These are phyloP conservation scores for Tiliqua scincoides DNA, from an alignment of 2,113 vertebrate genomes.

Conservation along the genomic window DNA sequence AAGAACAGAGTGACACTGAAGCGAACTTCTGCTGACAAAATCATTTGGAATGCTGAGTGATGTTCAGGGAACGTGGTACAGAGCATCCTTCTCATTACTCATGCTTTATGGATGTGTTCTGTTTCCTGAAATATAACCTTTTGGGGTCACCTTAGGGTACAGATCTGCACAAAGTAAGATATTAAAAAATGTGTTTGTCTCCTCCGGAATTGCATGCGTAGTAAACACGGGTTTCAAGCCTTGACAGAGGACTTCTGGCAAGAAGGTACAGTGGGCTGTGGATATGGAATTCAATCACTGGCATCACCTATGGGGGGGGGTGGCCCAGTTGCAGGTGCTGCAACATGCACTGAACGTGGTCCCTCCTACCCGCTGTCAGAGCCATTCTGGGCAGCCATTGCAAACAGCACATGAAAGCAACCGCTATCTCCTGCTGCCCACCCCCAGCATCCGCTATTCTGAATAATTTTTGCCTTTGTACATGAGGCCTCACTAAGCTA, in stretches of 20 bases:
- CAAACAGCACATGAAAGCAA: too few relatives aligned
- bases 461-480: neutral
- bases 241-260: neutral
- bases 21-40: neutral
- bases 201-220: neutral
- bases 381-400: too few relatives aligned
- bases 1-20: neutral
- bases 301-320: too few relatives aligned
- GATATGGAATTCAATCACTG: neutral
- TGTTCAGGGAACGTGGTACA: neutral
- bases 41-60: fast-evolving
- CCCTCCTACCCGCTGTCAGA: too few relatives aligned
- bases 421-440: neutral
- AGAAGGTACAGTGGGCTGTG: neutral
- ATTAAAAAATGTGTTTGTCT: neutral
- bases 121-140: neutral
- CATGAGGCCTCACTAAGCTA: neutral
- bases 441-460: neutral
- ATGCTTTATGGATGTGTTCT: neutral
- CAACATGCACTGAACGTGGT: too few relatives aligned
- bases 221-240: neutral
- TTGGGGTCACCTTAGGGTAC: neutral
- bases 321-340: too few relatives aligned
- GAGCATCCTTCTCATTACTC: neutral
- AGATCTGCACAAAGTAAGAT: neutral